Base-by-base conservation (phyloP, 92 coral and sea anemone species). In the Bergia sp. region DNA sequence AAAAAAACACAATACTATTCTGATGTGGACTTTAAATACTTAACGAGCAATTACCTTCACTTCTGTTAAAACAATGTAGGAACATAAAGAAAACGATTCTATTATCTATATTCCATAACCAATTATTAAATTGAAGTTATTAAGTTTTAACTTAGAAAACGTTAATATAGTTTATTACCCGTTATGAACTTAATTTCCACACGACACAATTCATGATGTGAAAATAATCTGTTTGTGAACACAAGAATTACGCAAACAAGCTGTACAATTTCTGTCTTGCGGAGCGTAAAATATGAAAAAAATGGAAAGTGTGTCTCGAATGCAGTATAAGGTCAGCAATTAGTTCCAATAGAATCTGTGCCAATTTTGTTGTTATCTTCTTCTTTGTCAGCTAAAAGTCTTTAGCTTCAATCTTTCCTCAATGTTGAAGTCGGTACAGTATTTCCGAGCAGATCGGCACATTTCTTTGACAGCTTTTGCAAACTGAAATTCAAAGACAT, bases 401-500 rank as follows among this genome's bases (percentile, higher is more conserved):
- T 38, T 41, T 74, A 12, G 5, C 47, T 74, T 74, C 78, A 37
- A 23, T 5, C 44, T 74, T 36, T 21, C 36, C 44, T 74, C 78
- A 74, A 39, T 12, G 21, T 74, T 37, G 78, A 74, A 74, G 47
- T 45, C 39, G 16, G 78, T 74, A 21, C 78, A 74, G 47, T 74
- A 74, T 21, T 74, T 23, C 10, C 47, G 7, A 2, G 44, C 20
- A 2, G 78, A 37, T 21, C 10, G 40, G 45, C 78, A 74, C 78
- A 74, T 74, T 39, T 39, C 78, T 74, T 39, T 39, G 78, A 74
- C 43, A 39, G 44, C 47, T 74, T 74, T 41, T 39, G 78, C 23
- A 4, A 74, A 39, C 78, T 74, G 78, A 37, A 74, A 74, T 39
- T 74, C 36, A 74, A 74, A 74, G 44, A 74, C 23, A 74, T 11